Conservation (phyloP, 2,113 vertebrate species). For the Petrocephalus microphthalmus region DNA sequence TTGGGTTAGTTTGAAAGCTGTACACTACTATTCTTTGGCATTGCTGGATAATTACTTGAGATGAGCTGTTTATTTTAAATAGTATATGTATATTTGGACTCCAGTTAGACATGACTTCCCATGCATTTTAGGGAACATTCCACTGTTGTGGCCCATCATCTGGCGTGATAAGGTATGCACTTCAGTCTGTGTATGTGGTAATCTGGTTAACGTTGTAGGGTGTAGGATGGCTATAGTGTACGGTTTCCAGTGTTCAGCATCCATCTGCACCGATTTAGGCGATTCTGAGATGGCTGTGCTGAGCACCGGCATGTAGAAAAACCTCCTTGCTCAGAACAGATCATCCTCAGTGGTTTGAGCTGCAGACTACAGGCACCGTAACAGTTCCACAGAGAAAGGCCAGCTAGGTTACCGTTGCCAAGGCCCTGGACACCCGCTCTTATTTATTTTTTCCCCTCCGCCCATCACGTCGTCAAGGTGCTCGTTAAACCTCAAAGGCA, state of each 20-base stretch:
- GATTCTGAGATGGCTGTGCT: conserved; percentile 21
- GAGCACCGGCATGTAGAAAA: neutral
- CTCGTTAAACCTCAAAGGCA: conserved; percentile 1
- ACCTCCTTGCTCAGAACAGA: neutral
- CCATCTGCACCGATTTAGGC: neutral
- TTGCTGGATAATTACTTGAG: conserved; percentile 26
- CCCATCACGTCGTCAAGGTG: neutral
- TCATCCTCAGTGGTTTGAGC: neutral
- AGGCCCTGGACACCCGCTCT: neutral
- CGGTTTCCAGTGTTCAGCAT: neutral
- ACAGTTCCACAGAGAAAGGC: neutral
- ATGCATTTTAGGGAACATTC: conserved; percentile 22
- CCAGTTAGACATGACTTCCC: conserved; percentile 15
- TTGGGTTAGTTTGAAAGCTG: neutral
- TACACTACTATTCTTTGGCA: conserved; percentile 11
- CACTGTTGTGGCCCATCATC: conserved; percentile 18
- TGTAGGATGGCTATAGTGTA: conserved; percentile 18
- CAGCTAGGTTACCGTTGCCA: neutral
- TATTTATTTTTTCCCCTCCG: neutral
- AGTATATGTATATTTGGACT: conserved; percentile 29
- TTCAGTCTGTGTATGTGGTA: conserved; percentile 10
- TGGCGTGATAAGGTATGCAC: conserved; percentile 7
- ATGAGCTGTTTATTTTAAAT: conserved; percentile 18
- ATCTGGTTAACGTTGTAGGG: conserved; percentile 16
- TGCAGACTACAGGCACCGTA: neutral